Base-by-base conservation (phyloP, 2,888 invertebrate genomes). In the Stenoptilia bipunctidactyla region DNA sequence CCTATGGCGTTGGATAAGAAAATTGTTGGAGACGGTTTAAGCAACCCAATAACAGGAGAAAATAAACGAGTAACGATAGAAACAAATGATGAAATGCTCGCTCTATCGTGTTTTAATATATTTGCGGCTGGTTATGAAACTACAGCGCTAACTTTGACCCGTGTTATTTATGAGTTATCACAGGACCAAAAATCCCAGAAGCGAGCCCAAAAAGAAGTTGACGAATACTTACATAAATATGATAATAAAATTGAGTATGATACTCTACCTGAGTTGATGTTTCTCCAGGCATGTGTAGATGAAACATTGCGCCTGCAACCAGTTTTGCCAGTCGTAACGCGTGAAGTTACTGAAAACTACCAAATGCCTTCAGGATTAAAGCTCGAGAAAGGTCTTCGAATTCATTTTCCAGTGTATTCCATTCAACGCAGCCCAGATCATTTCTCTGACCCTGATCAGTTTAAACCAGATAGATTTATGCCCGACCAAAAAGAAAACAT, bases 41-140 rank as follows among this genome's bases (percentile, higher is more conserved):
- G 41, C 15, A 41, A 46, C 0, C 27, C 34, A 27, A 52, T 45
- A 34, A 20, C 4, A 5, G 38, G 40, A 4, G 44, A 40, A 13
- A 44, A 47, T 14, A 40, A 34, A 4, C 27, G 41, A 10, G 54
- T 40, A 48, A 37, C 25, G 3, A 6, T 76, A 0, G 53, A 63
- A 1, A 52, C 86, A 0, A 61, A 72, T 1, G 53, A 84, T 9
- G 66, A 82, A 1, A 53, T 87, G 27, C 47, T 88, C 3, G 69
- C 80, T 0, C 76, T 86, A 0, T 87, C 89, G 41, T 80, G 86
- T 1, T 70, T 85, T 20, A 54, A 85, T 0, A 87, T 89, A 40
- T 73, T 71, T 25, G 57, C 55, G 0, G 72, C 68, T 14, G 73
- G 73, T 0, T 73, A 55, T 36, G 73, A 73, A 13, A 71, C 72